phyloP scores from a whole-genome alignment of 2,113 vertebrate genomes.

The Perccottus glenii region DNA sequence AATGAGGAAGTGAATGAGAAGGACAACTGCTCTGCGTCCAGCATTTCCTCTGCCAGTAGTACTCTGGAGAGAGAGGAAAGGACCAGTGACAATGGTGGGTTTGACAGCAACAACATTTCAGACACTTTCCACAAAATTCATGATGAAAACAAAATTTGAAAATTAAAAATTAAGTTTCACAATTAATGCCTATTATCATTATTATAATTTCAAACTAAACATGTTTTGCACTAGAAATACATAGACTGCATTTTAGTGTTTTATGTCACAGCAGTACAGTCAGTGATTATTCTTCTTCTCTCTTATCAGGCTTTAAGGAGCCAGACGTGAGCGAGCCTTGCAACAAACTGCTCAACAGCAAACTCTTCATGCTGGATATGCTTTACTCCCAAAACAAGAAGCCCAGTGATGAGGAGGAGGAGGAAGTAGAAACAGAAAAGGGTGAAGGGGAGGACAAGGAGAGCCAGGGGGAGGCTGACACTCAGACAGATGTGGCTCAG shows the following conservation, averaged over 20 bases:
- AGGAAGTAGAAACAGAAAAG: constrained; percentile 75
- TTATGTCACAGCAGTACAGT: too few species aligned
- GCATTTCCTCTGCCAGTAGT: constrained; percentile 96
- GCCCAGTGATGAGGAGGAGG: constrained; percentile 81
- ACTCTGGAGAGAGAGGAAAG: constrained; percentile 93
- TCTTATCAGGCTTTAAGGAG: constrained; percentile 85
- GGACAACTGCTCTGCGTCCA: constrained; percentile 89
- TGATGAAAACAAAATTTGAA: too few species aligned
- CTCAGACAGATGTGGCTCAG: constrained; percentile 63
- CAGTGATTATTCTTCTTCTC: not conserved
- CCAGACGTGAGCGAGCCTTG: constrained; percentile 86
- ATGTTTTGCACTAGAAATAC: too few species aligned
- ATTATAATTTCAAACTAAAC: too few species aligned
- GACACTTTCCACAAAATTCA: not conserved
- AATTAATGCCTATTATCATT: too few species aligned
- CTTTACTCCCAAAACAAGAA: constrained; percentile 94
- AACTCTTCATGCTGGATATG: constrained; percentile 97
- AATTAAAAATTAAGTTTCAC: too few species aligned
- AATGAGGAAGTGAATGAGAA: constrained; percentile 96
- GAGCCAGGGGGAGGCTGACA: constrained; percentile 69
- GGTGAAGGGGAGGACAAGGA: constrained; percentile 69
- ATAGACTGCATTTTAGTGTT: too few species aligned
- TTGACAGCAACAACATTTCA: constrained; percentile 55
- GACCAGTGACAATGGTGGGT: constrained; percentile 84
- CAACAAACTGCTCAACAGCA: constrained; percentile 90